Evolutionary conservation across 2,797 vertebrate genomes (phyloP), one percentile per base, ranked within the genome.

Genomic region (Sebastes matsubarae): DNA sequence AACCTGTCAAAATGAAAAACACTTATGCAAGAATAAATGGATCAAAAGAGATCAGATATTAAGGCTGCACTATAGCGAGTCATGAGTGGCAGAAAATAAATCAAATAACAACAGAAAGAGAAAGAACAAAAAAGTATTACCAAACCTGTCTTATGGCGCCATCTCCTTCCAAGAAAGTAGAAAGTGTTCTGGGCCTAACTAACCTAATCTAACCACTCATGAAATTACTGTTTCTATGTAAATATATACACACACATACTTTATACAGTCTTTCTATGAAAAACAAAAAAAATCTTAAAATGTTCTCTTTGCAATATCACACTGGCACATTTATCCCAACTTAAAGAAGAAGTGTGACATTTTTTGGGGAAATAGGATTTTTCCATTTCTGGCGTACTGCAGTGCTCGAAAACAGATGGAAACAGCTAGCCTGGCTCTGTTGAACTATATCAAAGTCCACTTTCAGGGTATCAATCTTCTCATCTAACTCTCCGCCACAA

Each of bases 191-290:
- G 72, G 72, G 81, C 86, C 88, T 67, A 18, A 42, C 38, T 50
- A 50, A 50, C 18, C 46, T 50, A 18, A 68, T 80, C 54, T 22
- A 80, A 87, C n/a, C 79, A 83, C 72, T 82, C 75, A 74, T 71
- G 84, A 86, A 80, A 78, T 80, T 29, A 87, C 72, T n/a, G 72
- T 65, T 73, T 84, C 74, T 81, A 89, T 80, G 77, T 69, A 86
- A 88, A 89, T 84, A 92, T 83, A 84, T 72, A 73, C 16, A 67
- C 63, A 73, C 25, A 78, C 63, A 87, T 82, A 84, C 81, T 91
- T 87, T 87, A 77, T 91, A 90, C 92, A 94, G 34, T 84, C 82
- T 80, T 87, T 88, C 61, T 79, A 87, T 76, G 80, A 89, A 95
- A 92, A 94, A 94, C 82, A 30, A 79, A 70, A 46, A 18, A 61